Base-by-base conservation (phyloP, 2,113 vertebrate genomes). In the Ploceus nigricollis region DNA sequence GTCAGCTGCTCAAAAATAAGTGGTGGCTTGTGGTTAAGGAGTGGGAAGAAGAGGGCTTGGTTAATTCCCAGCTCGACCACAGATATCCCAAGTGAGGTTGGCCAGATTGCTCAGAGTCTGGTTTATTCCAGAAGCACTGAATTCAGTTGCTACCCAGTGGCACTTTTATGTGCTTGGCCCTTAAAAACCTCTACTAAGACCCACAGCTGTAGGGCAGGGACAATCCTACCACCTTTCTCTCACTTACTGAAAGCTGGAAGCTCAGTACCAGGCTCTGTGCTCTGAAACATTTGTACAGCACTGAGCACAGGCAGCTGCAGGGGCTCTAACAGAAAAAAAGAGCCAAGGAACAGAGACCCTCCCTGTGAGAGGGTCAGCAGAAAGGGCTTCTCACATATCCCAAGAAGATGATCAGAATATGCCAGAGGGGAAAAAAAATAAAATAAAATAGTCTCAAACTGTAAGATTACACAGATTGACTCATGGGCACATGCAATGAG, bases 1-100 rank as follows among this genome's bases (percentile, higher is more conserved):
- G 60, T 88, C 92, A 95, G 61, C 77, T 68, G 23, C 94, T 94
- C 72, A 89, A 82, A 96, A 85, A 77, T 50, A 60, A 83, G 51
- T 18, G 14, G 28, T 80, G 50, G 56, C 31, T 86, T 61, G 77
- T 89, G 65, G 90, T 86, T 93, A 84, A 93, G 80, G 31, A 82
- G 60, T n/a, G 35, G 27, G n/a, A 96, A 69, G 58, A 33, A 69
- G 81, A 3, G 2, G 15, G 65, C 10, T 54, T 10, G 2, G 45
- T 57, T 56, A 96, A 86, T 71, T 78, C 60, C 56, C 75, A 90
- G 60, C 72, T 92, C 0, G 0, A 85, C 64, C 68, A 94, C 85
- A 68, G n/a, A 39, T 14, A 42, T 27, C 54, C 82, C 77, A 63
- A 75, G 42, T 33, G 68, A 88, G 60, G 33, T 0, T 24, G 57